These are phyloP conservation scores for Gerris lacustris DNA, from an alignment of 2,888 invertebrate species.

Conservation along the genomic window DNA sequence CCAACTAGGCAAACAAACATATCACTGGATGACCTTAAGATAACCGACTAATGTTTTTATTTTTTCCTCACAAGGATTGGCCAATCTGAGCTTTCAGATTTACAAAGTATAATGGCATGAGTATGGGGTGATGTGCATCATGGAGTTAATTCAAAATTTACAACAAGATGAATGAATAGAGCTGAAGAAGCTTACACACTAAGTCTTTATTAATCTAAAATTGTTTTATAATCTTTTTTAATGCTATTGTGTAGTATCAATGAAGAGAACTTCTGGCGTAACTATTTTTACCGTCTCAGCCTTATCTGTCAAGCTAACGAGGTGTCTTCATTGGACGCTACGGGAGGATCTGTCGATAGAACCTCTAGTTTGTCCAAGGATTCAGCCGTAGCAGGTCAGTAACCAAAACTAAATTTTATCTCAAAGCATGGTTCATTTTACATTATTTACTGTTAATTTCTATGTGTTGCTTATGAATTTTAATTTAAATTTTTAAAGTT, in stretches of 20 bases:
- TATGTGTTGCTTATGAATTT: no score
- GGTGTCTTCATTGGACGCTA: constrained; percentile 50
- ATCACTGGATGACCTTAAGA: no score
- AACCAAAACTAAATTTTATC: neutral
- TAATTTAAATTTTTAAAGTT: no score
- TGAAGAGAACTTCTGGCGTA: constrained; percentile 98
- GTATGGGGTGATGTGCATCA: neutral
- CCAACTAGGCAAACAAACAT: no score
- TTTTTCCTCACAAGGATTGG: no score
- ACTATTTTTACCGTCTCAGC: constrained; percentile 98
- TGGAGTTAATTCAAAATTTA: neutral
- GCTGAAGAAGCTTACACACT: no score
- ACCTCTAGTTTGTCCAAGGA: constrained; percentile 7
- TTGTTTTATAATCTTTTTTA: no score
- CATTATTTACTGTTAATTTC: neutral
- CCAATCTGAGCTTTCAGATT: no score
- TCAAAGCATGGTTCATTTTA: neutral
- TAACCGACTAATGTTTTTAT: no score
- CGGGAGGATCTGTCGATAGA: constrained; percentile 29
- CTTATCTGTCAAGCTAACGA: constrained; percentile 96
- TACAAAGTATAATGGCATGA: no score
- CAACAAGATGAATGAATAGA: neutral
- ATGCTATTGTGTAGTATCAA: constrained; percentile 53
- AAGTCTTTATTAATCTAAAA: no score
- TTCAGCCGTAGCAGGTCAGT: constrained; percentile 11